A percentile compares a stretch with the other conserved stretches of the same genome.
Conservation (phyloP, 2,113 vertebrate species). For the Microtus montanus region DNA sequence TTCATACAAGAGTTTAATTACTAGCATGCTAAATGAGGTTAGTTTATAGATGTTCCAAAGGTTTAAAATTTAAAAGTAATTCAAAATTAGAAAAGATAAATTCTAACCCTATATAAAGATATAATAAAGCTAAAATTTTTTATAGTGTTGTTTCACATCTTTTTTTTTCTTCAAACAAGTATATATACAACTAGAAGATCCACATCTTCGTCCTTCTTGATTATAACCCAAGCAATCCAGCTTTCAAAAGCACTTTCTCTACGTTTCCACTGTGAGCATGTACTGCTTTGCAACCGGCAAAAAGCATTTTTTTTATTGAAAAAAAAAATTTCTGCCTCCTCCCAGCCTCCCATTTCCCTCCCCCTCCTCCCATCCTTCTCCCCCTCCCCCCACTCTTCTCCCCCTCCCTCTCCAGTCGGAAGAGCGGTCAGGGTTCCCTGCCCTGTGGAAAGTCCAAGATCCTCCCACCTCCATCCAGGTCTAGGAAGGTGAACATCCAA, state of each 20-base stretch:
- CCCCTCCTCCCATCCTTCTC: too few relatives aligned
- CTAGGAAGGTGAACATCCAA: too few relatives aligned
- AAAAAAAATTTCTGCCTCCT: too few relatives aligned
- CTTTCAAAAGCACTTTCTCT: neutral
- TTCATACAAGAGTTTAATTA: neutral
- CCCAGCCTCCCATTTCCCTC: too few relatives aligned
- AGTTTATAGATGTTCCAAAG: neutral
- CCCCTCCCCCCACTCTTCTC: too few relatives aligned
- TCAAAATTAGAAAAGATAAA: slow-evolving; percentile 35
- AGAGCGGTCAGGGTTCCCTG: too few relatives aligned
- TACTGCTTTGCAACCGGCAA: neutral
- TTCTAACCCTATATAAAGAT: neutral
- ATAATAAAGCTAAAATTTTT: neutral
- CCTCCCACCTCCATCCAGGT: too few relatives aligned
- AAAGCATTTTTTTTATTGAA: too few relatives aligned
- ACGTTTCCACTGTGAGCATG: neutral
- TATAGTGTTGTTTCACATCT: neutral
- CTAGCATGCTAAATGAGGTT: neutral
- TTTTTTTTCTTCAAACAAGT: slow-evolving; percentile 12
- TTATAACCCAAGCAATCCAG: neutral
- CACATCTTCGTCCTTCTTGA: neutral
- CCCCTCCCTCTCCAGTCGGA: too few relatives aligned
- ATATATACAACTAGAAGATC: neutral
- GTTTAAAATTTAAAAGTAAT: slow-evolving; percentile 26
- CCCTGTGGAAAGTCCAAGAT: too few relatives aligned